A percentile compares a stretch with the other conserved stretches of the same genome.
phyloP scores from a whole-genome alignment of 2,888 invertebrate genomes.

The Diarsia dahlii region DNA sequence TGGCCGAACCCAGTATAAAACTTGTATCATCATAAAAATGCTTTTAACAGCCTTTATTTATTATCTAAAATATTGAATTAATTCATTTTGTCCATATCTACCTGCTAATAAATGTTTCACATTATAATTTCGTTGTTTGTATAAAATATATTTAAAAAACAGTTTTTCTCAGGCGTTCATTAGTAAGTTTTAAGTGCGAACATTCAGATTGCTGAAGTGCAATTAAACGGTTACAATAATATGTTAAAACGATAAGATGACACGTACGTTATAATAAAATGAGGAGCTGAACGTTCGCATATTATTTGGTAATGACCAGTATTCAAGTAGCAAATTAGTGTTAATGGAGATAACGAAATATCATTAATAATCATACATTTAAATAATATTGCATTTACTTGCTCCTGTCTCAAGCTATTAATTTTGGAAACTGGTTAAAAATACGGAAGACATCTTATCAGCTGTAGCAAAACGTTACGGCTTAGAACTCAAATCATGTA shows the following conservation, averaged over 20 bases:
- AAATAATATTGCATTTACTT: conserved; percentile 13
- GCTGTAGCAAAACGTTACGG: not conserved
- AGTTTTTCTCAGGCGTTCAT: conserved; percentile 52
- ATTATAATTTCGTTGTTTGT: conserved; percentile 65
- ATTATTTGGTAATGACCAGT: conserved; percentile 48
- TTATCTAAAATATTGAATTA: conserved; percentile 84
- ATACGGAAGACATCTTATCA: conserved; percentile 6
- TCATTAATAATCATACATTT: conserved; percentile 31
- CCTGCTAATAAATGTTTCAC: conserved; percentile 69
- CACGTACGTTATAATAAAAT: conserved; percentile 37
- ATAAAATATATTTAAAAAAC: conserved; percentile 45
- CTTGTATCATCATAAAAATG: conserved; percentile 86
- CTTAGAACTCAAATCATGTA: not conserved
- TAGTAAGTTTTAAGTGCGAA: conserved; percentile 58
- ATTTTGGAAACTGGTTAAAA: conserved; percentile 13
- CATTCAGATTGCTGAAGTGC: conserved; percentile 53
- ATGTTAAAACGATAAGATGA: conserved; percentile 52
- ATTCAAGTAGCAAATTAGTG: conserved; percentile 53
- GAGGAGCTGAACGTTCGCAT: conserved; percentile 35
- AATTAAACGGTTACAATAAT: conserved; percentile 54
- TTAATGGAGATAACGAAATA: conserved; percentile 42
- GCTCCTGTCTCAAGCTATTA: not conserved
- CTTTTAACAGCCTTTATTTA: conserved; percentile 86
- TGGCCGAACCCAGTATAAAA: conserved; percentile 85
- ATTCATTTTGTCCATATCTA: conserved; percentile 75